These are phyloP conservation scores for Eremophila alpestris DNA, from an alignment of 2,797 vertebrate genomes.

Conservation along the genomic window DNA sequence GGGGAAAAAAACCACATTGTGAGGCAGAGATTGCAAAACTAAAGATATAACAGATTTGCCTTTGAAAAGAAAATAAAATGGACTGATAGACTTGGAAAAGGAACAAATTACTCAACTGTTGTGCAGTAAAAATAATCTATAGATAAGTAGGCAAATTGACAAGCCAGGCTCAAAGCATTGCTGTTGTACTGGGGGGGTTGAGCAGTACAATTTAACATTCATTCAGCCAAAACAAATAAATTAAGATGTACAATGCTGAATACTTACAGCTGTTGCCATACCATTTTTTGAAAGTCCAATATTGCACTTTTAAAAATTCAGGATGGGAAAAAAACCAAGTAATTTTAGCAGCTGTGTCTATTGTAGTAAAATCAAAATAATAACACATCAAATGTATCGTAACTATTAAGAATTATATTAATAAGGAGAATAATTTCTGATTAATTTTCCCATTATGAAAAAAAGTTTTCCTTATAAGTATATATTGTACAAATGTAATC, in stretches of 20 bases:
- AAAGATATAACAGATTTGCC: background rate
- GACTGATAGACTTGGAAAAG: constrained; percentile 43
- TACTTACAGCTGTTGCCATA: constrained; percentile 60
- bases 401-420: background rate
- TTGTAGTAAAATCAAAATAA: constrained; percentile 18
- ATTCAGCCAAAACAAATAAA: constrained; percentile 54
- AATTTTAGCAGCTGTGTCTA: background rate
- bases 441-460: background rate
- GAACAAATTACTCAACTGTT: constrained; percentile 54
- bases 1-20: background rate
- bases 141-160: constrained; percentile 58
- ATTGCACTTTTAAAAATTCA: constrained; percentile 19
- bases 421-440: background rate
- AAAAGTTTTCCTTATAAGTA: background rate
- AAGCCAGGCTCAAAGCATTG: constrained; percentile 3
- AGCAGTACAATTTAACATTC: constrained; percentile 56
- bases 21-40: background rate
- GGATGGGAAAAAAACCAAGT: background rate
- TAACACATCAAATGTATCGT: background rate
- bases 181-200: constrained; percentile 37
- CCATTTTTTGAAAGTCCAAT: background rate
- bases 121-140: constrained; percentile 51
- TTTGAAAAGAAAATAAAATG: constrained; percentile 31
- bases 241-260: constrained; percentile 34
- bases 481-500: background rate